phyloP scores from a whole-genome alignment of 2,797 vertebrate species.

The Heliangelus exortis region DNA sequence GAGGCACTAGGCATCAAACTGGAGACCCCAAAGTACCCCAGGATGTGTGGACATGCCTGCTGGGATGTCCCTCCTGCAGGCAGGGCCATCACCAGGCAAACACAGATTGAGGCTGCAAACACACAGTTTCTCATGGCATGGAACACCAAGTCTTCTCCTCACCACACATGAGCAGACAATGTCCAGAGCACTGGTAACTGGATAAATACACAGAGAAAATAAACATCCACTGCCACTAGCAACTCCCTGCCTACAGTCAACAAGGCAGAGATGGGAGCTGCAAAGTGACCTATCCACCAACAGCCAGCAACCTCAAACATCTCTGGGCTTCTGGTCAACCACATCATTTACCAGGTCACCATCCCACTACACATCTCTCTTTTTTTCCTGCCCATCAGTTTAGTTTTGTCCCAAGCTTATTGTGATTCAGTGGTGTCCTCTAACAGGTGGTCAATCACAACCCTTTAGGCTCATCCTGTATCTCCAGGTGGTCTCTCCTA shows the following conservation, averaged over 20 bases:
- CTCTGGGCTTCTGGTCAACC: neutral
- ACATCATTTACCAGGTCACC: neutral
- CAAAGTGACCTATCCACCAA: neutral
- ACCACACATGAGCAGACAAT: fast-evolving
- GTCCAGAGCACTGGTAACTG: neutral
- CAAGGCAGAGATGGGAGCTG: neutral
- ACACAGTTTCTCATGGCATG: neutral
- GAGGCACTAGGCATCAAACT: neutral
- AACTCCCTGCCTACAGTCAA: slow-evolving; percentile 14
- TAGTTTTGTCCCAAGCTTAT: neutral
- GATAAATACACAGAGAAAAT: neutral
- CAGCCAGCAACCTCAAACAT: neutral
- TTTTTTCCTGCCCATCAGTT: neutral
- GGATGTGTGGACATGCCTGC: neutral
- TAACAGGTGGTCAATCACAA: neutral
- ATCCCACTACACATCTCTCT: fast-evolving
- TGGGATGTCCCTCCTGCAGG: neutral
- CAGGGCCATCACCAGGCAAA: neutral
- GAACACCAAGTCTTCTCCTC: neutral
- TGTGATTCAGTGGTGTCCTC: neutral
- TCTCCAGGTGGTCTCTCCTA: neutral
- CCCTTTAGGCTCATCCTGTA: neutral
- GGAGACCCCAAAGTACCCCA: neutral
- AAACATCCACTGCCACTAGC: neutral
- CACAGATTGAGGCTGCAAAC: neutral